Conservation (phyloP, 2,797 vertebrate genomes). For the Calcarius lapponicus region DNA sequence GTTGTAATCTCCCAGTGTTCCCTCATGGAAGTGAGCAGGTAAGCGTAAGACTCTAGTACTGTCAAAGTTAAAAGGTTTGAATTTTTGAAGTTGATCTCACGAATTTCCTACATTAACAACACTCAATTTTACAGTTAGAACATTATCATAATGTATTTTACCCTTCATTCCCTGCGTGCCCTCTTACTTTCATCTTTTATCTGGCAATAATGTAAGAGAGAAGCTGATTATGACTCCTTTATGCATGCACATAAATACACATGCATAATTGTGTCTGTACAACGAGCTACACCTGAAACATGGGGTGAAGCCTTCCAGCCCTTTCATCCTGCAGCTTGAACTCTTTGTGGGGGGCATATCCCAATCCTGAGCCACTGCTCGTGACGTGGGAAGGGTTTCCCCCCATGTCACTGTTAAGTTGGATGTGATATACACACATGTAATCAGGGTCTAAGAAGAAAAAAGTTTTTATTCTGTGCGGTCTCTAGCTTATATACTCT, state of each 20-base stretch:
- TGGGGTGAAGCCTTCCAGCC: not conserved
- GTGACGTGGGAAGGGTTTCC: not conserved
- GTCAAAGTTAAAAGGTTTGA: not conserved
- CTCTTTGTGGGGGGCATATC: not conserved
- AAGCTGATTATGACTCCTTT: not conserved
- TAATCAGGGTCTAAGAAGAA: no score
- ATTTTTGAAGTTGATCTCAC: not conserved
- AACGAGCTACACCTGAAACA: not conserved
- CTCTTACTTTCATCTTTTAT: not conserved
- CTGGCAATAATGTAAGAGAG: not conserved
- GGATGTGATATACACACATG: no score
- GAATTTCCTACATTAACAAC: not conserved
- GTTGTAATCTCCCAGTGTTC: not conserved
- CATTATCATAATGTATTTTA: not conserved
- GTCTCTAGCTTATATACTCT: no score
- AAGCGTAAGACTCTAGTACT: not conserved
- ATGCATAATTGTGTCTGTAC: not conserved
- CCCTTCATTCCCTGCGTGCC: not conserved
- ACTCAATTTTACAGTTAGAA: not conserved
- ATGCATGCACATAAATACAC: not conserved
- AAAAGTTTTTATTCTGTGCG: no score
- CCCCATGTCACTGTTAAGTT: no score
- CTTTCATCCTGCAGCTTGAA: not conserved
- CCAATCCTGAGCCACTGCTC: rapidly evolving
- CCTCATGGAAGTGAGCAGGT: not conserved